phyloP scores from a whole-genome alignment of 1,140 invertebrate species.

The Drosophila lini region DNA sequence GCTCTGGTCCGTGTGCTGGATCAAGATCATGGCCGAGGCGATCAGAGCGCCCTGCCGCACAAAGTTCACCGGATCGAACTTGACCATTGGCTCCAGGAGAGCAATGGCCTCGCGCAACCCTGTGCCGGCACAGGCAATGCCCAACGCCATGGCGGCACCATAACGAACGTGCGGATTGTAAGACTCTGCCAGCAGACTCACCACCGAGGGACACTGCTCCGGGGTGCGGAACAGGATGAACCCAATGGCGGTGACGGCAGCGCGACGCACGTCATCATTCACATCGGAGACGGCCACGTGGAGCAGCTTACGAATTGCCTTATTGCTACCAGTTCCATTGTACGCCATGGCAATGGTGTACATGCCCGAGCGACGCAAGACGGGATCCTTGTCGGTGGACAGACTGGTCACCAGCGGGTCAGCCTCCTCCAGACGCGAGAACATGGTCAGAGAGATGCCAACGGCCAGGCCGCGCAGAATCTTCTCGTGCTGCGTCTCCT shows the following conservation, averaged over 20 bases:
- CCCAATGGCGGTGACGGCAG: constrained; percentile 98
- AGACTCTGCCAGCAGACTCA: constrained; percentile 97
- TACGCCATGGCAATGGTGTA: constrained; percentile 99
- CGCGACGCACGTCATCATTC: constrained; percentile 98
- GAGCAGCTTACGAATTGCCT: constrained; percentile 96
- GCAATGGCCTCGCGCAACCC: constrained; percentile 97
- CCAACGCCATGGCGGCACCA: constrained; percentile 99
- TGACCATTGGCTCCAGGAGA: constrained; percentile 98
- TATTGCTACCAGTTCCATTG: constrained; percentile 98
- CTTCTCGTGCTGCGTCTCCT: constrained; percentile 95
- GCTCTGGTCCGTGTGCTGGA: constrained; percentile 98
- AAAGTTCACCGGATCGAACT: constrained; percentile 98
- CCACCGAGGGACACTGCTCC: constrained; percentile 98
- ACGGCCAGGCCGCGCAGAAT: constrained; percentile 97
- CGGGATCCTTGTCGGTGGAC: constrained; percentile 93
- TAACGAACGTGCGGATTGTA: constrained; percentile 99
- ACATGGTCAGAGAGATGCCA: constrained; percentile 98
- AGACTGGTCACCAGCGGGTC: constrained; percentile 96
- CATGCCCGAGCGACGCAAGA: constrained; percentile 95
- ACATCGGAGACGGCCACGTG: constrained; percentile 99
- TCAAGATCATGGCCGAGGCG: constrained; percentile 98
- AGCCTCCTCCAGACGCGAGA: constrained; percentile 97
- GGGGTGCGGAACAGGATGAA: constrained; percentile 98
- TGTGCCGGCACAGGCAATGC: constrained; percentile 99
- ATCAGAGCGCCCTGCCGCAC: constrained; percentile 99